Percentiles rank a stretch among this genome's conserved stretches.
These are phyloP conservation scores for Drosophila arawakana DNA, from an alignment of 1,140 invertebrate genomes.

Conservation along the genomic window DNA sequence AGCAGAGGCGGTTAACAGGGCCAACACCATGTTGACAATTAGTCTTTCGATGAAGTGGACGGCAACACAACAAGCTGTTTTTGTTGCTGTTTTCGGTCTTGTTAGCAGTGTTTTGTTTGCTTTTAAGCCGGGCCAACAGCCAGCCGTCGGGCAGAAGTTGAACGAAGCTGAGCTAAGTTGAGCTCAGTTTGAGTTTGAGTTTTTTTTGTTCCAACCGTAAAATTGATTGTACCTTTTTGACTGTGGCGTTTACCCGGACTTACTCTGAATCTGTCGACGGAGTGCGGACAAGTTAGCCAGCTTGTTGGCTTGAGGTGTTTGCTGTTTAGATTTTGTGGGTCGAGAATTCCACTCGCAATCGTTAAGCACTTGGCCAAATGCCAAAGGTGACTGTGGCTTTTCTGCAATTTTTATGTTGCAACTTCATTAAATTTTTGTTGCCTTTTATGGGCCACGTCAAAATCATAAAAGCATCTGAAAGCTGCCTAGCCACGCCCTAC, in stretches of 20 bases:
- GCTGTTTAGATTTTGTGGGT: slow-evolving; percentile 39
- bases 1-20: slow-evolving; percentile 3
- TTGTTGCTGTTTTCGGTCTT: slow-evolving; percentile 12
- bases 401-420: slow-evolving; percentile 69
- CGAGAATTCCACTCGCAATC: slow-evolving; percentile 27
- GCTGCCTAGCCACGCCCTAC: slow-evolving; percentile 22
- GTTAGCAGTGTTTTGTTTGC: slow-evolving; percentile 23
- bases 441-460: slow-evolving; percentile 65
- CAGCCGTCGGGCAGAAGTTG: slow-evolving; percentile 2
- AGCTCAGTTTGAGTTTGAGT: neutral
- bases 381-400: slow-evolving; percentile 25
- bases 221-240: slow-evolving; percentile 64
- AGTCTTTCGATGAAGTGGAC: slow-evolving; percentile 71
- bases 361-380: slow-evolving; percentile 29
- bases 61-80: slow-evolving; percentile 6
- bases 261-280: neutral
- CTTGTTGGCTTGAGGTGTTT: slow-evolving; percentile 63
- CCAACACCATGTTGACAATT: slow-evolving; percentile 67
- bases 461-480: slow-evolving; percentile 69
- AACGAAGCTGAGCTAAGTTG: neutral
- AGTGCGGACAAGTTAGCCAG: slow-evolving; percentile 20
- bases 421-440: slow-evolving; percentile 71
- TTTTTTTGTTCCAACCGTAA: slow-evolving; percentile 26
- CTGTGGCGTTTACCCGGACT: slow-evolving; percentile 24
- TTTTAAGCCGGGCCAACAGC: slow-evolving; percentile 1